Evolutionary conservation across 1,140 invertebrate species (phyloP), one percentile per base, ranked within the genome.

Genomic region (Chironomus striatipennis): DNA sequence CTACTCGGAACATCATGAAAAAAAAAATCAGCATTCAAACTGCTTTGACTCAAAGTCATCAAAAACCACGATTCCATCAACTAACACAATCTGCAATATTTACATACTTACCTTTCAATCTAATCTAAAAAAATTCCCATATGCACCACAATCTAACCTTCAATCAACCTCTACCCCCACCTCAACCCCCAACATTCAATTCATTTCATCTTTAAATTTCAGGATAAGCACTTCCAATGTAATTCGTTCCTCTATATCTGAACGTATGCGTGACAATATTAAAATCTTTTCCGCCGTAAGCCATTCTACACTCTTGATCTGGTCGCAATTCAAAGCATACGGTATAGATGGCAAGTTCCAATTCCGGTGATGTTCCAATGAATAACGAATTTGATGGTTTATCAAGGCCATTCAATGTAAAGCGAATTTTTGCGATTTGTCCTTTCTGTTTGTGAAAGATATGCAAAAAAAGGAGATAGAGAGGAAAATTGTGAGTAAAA

Each of bases 271-370:
- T 92, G 74, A 89, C 80, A 73, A 94, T 89, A 75, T 88, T 86
- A 75, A 93, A 88, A 72, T 86, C 86, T 73, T 89, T 88, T 67
- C 88, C 89, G 75, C 86, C 88, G 15, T 93, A 81, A 57, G 88
- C 89, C 5, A 95, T 84, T 4, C 88, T 89, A 77, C 93, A 95
- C 17, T 87, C 84, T 75, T 85, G 83, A 76, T 92, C 89, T 0
- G 89, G 87, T 75, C 92, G 85, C 4, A 90, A 82, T 9, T 92
- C 83, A 79, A 91, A 95, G 78, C 94, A 96, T 8, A 95, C 86
- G 0, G 94, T 95, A 79, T 96, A 97, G 0, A 96, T 83, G 17
- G 94, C 91, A 82, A 98, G 89, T 84, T 98, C 95, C 77, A 97
- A 86, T 84, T 97, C 96, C 0, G 95, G 96, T 75, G 93, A 95